Percentiles rank a stretch among this genome's conserved stretches.
Evolutionary conservation across 2,888 invertebrate species (phyloP).

Genomic region (Hypsopygia costalis): DNA sequence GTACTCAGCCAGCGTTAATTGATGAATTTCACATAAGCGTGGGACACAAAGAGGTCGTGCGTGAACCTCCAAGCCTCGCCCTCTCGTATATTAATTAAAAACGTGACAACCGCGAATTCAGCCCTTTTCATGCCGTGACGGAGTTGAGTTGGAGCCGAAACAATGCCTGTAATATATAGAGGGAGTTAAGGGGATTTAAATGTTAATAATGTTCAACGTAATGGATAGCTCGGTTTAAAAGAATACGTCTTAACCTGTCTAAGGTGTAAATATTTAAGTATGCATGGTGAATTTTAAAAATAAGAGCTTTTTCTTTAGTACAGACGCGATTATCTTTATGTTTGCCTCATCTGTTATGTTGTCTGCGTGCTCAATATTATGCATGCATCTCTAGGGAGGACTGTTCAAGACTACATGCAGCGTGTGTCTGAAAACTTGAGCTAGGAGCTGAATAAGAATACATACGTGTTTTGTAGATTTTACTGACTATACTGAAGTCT

Average conservation of each 20-base stretch:
- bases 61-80: constrained; percentile 40
- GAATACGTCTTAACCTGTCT: not conserved
- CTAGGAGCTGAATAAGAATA: no score
- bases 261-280: not conserved
- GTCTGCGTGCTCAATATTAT: no score
- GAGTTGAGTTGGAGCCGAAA: constrained; percentile 29
- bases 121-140: constrained; percentile 56
- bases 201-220: constrained; percentile 18
- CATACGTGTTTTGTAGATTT: no score
- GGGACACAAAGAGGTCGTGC: constrained; percentile 43
- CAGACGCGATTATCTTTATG: no score
- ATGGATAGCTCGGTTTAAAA: not conserved
- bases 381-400: no score
- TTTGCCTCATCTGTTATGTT: no score
- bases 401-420: no score
- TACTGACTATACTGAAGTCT: no score
- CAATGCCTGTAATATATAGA: constrained; percentile 29
- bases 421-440: no score
- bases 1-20: constrained; percentile 38
- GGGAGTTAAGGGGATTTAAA: constrained; percentile 35
- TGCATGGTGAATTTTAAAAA: no score
- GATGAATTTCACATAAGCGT: constrained; percentile 54
- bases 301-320: no score
- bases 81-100: constrained; percentile 73
- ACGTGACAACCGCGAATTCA: constrained; percentile 65